Base-by-base conservation (phyloP, 1,140 invertebrate genomes). In the Lamellibrachia luymesi region DNA sequence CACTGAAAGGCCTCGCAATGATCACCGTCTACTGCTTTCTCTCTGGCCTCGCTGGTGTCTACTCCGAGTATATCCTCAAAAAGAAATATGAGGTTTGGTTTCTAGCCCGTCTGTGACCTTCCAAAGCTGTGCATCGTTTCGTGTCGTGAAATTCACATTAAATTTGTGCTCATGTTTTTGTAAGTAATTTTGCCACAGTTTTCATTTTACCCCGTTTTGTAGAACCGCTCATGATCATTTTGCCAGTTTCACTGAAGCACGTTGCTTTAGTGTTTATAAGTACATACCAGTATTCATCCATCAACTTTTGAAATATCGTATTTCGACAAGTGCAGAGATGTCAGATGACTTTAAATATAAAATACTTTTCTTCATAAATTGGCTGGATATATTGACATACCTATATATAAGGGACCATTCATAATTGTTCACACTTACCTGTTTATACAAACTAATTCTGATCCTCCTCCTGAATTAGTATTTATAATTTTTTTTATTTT, bases 31-130 rank as follows among this genome's bases (percentile, higher is more conserved):
- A 96, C 93, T 51, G 50, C 52, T 22, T 52, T 6, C 93, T 96
- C 8, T 96, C 95, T 1, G 96, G 95, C 2, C 92, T 96, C 38
- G 94, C 96, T 91, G 95, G 95, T 2, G 95, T 96, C 17, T 96
- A 95, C 94, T 95, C 95, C 13, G 96, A 96, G 93, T 96, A 95
- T 92, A 95, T 96, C 13, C 94, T 96, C 17, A 96, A 96, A 94
- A 94, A 94, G 91, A 94, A 95, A 91, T 93, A 94, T 91, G 92
- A 94, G 94, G 95, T 95, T 92, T 92, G 91, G 13, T 80, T 80
- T 22, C 2, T 17, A 22, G 64, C 64, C 51, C 50, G 8, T 91
- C 2, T 93, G 52, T 22, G 0, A 6, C 10, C 50, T 49, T 50
- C 27, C 90, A 91, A 38, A 91, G 6, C 22, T 38, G 38, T 56